Conservation (phyloP, 2,888 invertebrate species). For the Campoplex nolae region DNA sequence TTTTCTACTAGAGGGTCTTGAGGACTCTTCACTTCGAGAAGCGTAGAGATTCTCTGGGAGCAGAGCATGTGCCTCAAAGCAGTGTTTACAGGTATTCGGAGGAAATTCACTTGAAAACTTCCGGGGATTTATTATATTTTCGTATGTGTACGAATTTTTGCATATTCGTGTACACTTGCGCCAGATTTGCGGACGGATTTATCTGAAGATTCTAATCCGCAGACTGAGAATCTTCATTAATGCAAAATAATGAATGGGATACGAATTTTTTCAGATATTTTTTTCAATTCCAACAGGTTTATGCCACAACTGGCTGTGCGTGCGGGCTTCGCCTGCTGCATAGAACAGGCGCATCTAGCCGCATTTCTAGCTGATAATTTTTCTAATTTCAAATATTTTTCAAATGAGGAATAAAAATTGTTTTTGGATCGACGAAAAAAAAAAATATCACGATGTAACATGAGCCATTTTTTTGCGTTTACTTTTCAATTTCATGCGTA, state of each 20-base stretch:
- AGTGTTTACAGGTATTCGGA: conserved; percentile 3
- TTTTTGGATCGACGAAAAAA: too few relatives aligned
- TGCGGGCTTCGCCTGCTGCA: too few relatives aligned
- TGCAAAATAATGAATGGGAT: neutral
- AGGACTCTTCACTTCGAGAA: conserved; percentile 49
- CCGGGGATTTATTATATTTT: conserved; percentile 25
- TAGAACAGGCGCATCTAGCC: too few relatives aligned
- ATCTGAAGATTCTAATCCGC: neutral
- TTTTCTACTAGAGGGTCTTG: conserved; percentile 41
- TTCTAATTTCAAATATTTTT: too few relatives aligned
- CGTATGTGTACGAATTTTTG: neutral
- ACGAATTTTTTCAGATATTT: neutral
- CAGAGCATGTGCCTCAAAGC: conserved; percentile 33
- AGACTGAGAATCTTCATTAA: neutral
- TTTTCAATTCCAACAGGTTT: neutral
- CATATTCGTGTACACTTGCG: neutral
- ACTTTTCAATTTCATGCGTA: too few relatives aligned
- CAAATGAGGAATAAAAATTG: too few relatives aligned
- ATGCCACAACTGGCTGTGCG: neutral
- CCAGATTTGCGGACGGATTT: neutral
- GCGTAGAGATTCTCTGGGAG: conserved; percentile 30
- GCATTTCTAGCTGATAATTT: too few relatives aligned
- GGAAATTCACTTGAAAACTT: conserved; percentile 41
- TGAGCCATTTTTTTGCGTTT: too few relatives aligned
- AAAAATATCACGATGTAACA: too few relatives aligned